These are phyloP conservation scores for Proisotoma minuta DNA, from an alignment of 2,888 invertebrate genomes.

Conservation along the genomic window DNA sequence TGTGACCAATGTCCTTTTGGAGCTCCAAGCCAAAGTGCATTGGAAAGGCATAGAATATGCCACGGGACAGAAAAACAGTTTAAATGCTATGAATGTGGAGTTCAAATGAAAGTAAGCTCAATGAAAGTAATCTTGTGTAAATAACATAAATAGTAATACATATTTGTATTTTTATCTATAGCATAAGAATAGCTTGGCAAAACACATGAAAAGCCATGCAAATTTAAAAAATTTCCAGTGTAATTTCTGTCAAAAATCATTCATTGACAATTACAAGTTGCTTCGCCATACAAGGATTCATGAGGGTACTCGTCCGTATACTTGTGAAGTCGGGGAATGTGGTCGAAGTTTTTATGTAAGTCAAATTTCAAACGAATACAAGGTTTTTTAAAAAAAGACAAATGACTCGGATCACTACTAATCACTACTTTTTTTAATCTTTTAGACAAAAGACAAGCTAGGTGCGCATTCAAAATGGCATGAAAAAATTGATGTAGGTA, in stretches of 20 bases:
- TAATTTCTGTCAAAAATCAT: slow-evolving; percentile 15
- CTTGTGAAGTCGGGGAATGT: background rate
- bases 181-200: slow-evolving; percentile 14
- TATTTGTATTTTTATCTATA: slow-evolving; percentile 6
- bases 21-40: slow-evolving; percentile 6
- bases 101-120: slow-evolving; percentile 7
- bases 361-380: background rate
- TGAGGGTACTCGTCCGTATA: slow-evolving; percentile 1
- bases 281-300: background rate
- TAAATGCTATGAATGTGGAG: slow-evolving; percentile 18
- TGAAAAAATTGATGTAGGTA: no score
- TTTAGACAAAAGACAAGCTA: slow-evolving; percentile 4
- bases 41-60: slow-evolving; percentile 26
- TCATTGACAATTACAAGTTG: slow-evolving; percentile 9
- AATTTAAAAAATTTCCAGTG: slow-evolving; percentile 18
- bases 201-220: slow-evolving; percentile 23
- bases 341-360: slow-evolving; percentile 6
- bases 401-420: no score
- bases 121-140: no score
- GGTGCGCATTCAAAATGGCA: background rate
- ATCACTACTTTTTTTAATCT: no score
- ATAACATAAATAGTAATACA: no score
- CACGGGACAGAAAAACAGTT: slow-evolving; percentile 19
- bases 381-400: background rate
- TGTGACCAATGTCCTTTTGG: slow-evolving; percentile 18